Percentiles rank a stretch among this genome's conserved stretches.
These are phyloP conservation scores for Pollenia griseotomentosa DNA, from an alignment of 2,888 invertebrate genomes.

Conservation along the genomic window DNA sequence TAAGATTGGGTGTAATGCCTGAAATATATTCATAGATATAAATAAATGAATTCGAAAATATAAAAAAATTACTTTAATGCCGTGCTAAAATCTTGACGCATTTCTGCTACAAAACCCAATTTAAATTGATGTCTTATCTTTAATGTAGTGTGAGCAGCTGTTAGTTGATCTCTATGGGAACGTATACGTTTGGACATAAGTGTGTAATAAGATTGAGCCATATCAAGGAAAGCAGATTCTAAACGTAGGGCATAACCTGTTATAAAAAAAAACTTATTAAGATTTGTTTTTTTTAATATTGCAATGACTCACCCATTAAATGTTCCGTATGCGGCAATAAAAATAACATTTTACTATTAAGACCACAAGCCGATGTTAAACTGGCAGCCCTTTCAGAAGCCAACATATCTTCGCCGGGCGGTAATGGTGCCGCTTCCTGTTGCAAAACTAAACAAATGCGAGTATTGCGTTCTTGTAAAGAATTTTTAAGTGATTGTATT, in stretches of 20 bases:
- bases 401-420: conserved; percentile 91
- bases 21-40: conserved; percentile 30
- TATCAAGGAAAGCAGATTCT: conserved; percentile 96
- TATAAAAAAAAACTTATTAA: neutral
- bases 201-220: conserved; percentile 96
- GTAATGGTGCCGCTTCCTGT: conserved; percentile 92
- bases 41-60: neutral
- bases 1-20: conserved; percentile 95
- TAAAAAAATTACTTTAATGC: conserved; percentile 88
- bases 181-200: conserved; percentile 94
- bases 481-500: conserved; percentile 90
- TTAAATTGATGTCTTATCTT: conserved; percentile 98
- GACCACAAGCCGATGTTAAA: conserved; percentile 95
- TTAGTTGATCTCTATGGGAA: conserved; percentile 94
- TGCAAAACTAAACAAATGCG: conserved; percentile 95
- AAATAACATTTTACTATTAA: conserved; percentile 96
- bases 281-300: neutral
- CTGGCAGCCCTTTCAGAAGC: conserved; percentile 96
- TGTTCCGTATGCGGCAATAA: conserved; percentile 96
- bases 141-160: conserved; percentile 94
- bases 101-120: conserved; percentile 96
- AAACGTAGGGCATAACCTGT: conserved; percentile 89
- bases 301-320: conserved; percentile 85
- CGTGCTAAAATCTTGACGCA: conserved; percentile 94
- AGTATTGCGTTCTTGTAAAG: conserved; percentile 85